Evolutionary conservation across 2,888 invertebrate species (phyloP).

Genomic region (Andrena chrysosceles): DNA sequence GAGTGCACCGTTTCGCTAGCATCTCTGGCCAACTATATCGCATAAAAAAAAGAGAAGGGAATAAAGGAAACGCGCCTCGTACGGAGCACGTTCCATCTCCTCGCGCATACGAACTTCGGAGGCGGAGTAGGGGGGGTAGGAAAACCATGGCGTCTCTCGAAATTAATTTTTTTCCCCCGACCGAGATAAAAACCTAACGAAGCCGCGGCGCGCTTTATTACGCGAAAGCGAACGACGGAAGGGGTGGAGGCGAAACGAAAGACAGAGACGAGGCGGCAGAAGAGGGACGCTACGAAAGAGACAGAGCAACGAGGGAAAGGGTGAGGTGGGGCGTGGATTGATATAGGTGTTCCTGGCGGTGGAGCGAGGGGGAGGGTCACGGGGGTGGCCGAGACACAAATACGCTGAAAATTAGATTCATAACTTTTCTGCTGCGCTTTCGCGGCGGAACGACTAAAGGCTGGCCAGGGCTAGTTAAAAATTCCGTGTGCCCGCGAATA

Average conservation of each 20-base stretch:
- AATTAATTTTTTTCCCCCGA: constrained; percentile 79
- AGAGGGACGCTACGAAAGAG: constrained; percentile 29
- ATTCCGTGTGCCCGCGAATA: constrained; percentile 83
- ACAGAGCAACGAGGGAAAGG: constrained; percentile 24
- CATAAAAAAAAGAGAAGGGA: background rate
- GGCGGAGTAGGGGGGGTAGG: constrained; percentile 39
- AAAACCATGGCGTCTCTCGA: constrained; percentile 75
- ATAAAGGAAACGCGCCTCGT: constrained; percentile 26
- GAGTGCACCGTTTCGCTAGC: constrained; percentile 10
- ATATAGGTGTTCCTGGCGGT: constrained; percentile 65
- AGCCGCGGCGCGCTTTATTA: constrained; percentile 78
- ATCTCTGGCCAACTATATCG: background rate
- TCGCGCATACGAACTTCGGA: constrained; percentile 32
- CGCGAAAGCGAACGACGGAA: constrained; percentile 72
- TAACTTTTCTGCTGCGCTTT: constrained; percentile 83
- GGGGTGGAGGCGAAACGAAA: constrained; percentile 54
- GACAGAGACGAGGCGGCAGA: constrained; percentile 42
- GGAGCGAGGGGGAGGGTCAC: constrained; percentile 50
- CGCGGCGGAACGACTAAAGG: constrained; percentile 77
- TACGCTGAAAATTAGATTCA: constrained; percentile 84
- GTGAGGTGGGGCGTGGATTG: constrained; percentile 52
- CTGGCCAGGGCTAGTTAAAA: constrained; percentile 81
- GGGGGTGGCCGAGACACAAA: constrained; percentile 76
- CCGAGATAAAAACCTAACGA: constrained; percentile 82
- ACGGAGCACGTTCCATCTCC: constrained; percentile 25